Base-by-base conservation (phyloP, 2,888 invertebrate genomes). In the Eumerus sabulonum region DNA sequence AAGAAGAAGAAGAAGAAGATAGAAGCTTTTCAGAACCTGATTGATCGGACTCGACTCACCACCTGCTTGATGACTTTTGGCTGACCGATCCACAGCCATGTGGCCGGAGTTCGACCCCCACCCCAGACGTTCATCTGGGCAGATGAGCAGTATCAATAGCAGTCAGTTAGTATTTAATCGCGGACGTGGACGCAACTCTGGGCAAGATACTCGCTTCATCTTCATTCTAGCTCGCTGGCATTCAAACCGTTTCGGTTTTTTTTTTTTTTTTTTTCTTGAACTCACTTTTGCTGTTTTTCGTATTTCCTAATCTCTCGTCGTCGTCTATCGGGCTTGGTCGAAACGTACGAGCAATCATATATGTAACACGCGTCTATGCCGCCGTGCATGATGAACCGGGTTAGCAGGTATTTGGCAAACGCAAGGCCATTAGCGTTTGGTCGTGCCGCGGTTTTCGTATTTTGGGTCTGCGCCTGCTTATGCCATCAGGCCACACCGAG, bases 141-240 rank as follows among this genome's bases (percentile, higher is more conserved):
- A 40, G 40, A 40, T 40, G 44, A 70, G 68, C 64, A 64, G 68
- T 64, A 64, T 68, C 64, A 51, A 45, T 19, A 60, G 44, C 36
- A 60, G 48, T 74, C 74, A 79, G 79, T 79, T 56, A 50, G 45
- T 73, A 74, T 79, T 70, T 64, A 79, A 70, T 70, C 74, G 79
- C 44, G 68, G 60, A 64, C 74, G 79, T 38, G 79, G 68, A 64
- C 79, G 79, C 79, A 79, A 47, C 63, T 77, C 57, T 57, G 50
- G 63, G 19, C 48, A 63, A 53, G 63, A 60, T 19, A 54, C 50
- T 60, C 54, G 12, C 36, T 16, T 35, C 48, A 35, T 63, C 14
- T 36, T 17, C 1, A 9, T 16, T 67, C 38, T 9, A 9, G 44
- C 17, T 66, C 35, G 51, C 56, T 60, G 19, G 9, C 45, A 67